Base-by-base conservation (phyloP, 2,888 invertebrate species). In the Nycteola revayana region DNA sequence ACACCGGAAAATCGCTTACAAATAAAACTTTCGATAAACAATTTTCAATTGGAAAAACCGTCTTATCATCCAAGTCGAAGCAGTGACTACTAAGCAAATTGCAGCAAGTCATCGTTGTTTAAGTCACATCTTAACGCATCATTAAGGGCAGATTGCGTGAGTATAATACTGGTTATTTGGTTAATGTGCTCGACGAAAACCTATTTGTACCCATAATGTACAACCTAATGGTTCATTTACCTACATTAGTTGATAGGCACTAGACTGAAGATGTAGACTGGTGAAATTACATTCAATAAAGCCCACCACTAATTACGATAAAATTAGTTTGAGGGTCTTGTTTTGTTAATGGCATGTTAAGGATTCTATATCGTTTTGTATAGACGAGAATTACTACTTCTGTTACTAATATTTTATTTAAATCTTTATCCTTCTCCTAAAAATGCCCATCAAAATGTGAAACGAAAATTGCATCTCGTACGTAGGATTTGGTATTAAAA, bases 111-210 rank as follows among this genome's bases (percentile, higher is more conserved):
- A 82, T 76, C 64, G 60, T 70, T 72, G 70, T 75, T 67, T 71
- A 75, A 77, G 71, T 75, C 74, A 58, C 78, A 77, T 75, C 77
- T 79, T 76, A 77, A 77, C 84, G 84, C 75, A 65, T 75, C 84
- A 85, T 85, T 84, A 81, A 74, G 67, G 64, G 50, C 73, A 74
- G 82, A 84, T 84, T 77, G 80, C 78, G 75, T 79, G 79, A 76
- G 71, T 65, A 62, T 73, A 75, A 75, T 75, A 66, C 68, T 65
- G 70, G 76, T 66, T 75, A 76, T 83, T 81, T 80, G 78, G 75
- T 68, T 83, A 84, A 85, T 83, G 82, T 80, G 67, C 66, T 71
- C 64, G 69, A 74, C 71, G 68, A 80, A 81, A 81, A 80, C 69
- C 75, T 70, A 82, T 83, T 83, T 82, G 76, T 76, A 66, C 56